Evolutionary conservation across 2,113 vertebrate species (phyloP).

Genomic region (Microtus pennsylvanicus): DNA sequence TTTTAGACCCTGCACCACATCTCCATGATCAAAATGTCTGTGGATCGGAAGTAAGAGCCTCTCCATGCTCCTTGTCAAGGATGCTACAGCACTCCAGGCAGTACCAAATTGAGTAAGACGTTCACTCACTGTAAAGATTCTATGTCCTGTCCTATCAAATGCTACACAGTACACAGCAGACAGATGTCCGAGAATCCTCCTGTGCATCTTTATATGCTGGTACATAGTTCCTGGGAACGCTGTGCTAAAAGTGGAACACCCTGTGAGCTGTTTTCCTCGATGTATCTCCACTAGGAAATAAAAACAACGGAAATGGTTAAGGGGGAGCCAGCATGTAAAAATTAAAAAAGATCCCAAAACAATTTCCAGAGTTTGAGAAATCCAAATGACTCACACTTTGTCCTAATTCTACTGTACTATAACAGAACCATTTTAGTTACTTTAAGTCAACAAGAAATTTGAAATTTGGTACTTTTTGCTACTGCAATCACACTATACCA

Average conservation of each 20-base stretch:
- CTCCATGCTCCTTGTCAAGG: neutral
- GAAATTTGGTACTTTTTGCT: neutral
- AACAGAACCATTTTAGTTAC: neutral
- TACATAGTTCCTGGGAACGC: slow-evolving; percentile 95
- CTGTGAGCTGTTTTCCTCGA: slow-evolving; percentile 94
- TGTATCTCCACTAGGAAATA: slow-evolving; percentile 92
- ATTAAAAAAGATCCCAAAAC: slow-evolving; percentile 47
- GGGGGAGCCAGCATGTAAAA: neutral
- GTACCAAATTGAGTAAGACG: slow-evolving; percentile 1
- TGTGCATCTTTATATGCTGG: slow-evolving; percentile 96
- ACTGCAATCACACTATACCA: neutral
- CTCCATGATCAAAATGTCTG: neutral
- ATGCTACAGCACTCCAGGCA: neutral
- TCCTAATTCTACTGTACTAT: neutral
- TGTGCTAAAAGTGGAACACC: slow-evolving; percentile 91
- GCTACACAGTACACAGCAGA: slow-evolving; percentile 99
- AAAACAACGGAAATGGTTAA: slow-evolving; percentile 74
- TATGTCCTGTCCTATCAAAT: slow-evolving; percentile 97
- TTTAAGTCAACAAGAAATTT: neutral
- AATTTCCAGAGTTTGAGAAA: slow-evolving; percentile 37
- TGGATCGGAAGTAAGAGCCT: neutral
- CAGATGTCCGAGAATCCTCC: slow-evolving; percentile 97
- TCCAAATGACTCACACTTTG: neutral
- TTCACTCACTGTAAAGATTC: slow-evolving; percentile 98
- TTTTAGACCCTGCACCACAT: neutral